phyloP scores from a whole-genome alignment of 2,113 vertebrate species.

The Podilymbus podiceps region DNA sequence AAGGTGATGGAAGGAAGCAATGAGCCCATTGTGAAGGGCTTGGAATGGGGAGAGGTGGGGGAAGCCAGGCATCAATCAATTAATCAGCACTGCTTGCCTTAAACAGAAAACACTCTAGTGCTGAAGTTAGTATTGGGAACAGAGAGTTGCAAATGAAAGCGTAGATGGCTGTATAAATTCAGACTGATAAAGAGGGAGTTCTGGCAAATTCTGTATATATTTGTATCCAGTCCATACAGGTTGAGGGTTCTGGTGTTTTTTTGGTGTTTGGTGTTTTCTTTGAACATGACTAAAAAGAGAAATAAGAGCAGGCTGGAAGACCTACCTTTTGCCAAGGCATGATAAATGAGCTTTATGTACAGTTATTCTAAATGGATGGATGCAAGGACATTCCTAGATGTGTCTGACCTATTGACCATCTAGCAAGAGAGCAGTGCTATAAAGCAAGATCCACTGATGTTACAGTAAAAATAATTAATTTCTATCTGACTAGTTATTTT shows the following conservation, averaged over 20 bases:
- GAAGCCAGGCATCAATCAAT: slow-evolving; percentile 1
- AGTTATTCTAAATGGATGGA: not conserved
- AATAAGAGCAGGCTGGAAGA: not conserved
- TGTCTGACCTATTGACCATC: not conserved
- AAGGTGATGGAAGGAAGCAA: slow-evolving; percentile 16
- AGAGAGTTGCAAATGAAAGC: not conserved
- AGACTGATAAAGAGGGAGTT: not conserved
- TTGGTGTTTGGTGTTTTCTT: not conserved
- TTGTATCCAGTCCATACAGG: not conserved
- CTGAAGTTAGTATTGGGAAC: not conserved
- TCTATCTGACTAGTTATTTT: not conserved
- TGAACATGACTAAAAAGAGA: not conserved
- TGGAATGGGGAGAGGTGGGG: not conserved
- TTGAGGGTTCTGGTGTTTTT: not conserved
- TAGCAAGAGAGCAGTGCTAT: not conserved
- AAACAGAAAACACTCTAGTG: not conserved
- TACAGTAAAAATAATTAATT: not conserved
- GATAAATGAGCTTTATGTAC: not conserved
- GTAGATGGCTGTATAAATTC: not conserved
- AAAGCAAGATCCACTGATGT: not conserved
- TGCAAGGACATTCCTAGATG: not conserved
- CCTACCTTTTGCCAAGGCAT: not conserved
- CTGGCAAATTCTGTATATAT: not conserved
- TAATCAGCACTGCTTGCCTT: not conserved
- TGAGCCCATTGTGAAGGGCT: not conserved